A percentile compares a stretch with the other conserved stretches of the same genome.
Evolutionary conservation across 2,797 vertebrate genomes (phyloP).

Genomic region (Artibeus jamaicensis): DNA sequence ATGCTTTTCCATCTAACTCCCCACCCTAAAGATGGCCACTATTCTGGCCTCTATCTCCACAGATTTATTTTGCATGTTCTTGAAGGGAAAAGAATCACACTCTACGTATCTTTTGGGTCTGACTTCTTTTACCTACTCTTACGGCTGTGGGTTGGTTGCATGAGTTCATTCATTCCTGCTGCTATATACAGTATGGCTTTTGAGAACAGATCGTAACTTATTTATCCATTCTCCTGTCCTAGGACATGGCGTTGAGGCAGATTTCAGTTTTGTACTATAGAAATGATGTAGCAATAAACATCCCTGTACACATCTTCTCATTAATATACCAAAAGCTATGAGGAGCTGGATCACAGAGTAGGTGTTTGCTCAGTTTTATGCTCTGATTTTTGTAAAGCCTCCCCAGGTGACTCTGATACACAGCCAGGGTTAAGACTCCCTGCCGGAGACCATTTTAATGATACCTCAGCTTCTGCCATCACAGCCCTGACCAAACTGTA

Average conservation of each 20-base stretch:
- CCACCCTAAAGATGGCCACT: background rate
- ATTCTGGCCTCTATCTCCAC: background rate
- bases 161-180: background rate
- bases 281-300: background rate
- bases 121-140: background rate
- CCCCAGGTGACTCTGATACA: background rate
- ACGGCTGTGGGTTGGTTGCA: accelerated
- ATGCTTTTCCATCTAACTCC: background rate
- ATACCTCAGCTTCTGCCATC: background rate
- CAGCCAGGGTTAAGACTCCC: background rate
- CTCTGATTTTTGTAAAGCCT: background rate
- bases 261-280: background rate
- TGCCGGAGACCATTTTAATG: accelerated
- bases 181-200: accelerated
- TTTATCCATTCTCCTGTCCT: accelerated
- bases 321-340: background rate
- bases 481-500: background rate
- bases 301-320: background rate
- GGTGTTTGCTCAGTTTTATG: background rate
- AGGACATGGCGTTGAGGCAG: background rate
- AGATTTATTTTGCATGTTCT: background rate
- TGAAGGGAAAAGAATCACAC: background rate
- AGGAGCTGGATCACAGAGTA: background rate
- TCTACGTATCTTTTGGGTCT: background rate
- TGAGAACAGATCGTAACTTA: background rate